Percentiles rank a stretch among this genome's conserved stretches.
Conservation (phyloP, 2,113 vertebrate species). For the Sula dactylatra region DNA sequence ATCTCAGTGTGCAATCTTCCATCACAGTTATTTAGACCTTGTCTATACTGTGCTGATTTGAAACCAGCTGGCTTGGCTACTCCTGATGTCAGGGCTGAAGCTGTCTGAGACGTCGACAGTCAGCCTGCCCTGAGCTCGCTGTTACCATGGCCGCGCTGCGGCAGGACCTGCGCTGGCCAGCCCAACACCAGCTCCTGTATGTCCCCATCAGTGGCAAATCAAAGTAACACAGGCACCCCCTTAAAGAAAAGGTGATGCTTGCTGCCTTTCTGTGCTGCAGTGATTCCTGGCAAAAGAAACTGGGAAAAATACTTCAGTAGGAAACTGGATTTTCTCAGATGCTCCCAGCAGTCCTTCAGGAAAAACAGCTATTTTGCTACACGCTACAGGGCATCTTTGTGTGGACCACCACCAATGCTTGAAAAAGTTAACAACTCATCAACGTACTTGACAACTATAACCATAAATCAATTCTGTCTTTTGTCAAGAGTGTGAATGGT, state of each 20-base stretch:
- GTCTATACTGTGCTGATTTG: neutral
- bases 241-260: rapidly evolving
- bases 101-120: neutral
- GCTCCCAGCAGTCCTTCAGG: neutral
- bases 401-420: neutral
- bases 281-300: neutral
- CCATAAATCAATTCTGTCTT: neutral
- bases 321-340: neutral
- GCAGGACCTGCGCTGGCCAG: neutral
- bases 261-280: neutral
- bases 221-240: rapidly evolving
- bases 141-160: neutral
- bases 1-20: neutral
- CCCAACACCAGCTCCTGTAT: neutral
- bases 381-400: rapidly evolving
- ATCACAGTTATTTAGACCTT: neutral
- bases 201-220: rapidly evolving
- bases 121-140: neutral
- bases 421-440: neutral
- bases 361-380: rapidly evolving
- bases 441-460: no score
- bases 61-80: neutral
- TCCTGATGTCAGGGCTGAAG: neutral
- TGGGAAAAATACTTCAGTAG: rapidly evolving
- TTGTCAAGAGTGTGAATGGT: neutral